Evolutionary conservation across 2,888 invertebrate species (phyloP).

Genomic region (Zootermopsis nevadensis): DNA sequence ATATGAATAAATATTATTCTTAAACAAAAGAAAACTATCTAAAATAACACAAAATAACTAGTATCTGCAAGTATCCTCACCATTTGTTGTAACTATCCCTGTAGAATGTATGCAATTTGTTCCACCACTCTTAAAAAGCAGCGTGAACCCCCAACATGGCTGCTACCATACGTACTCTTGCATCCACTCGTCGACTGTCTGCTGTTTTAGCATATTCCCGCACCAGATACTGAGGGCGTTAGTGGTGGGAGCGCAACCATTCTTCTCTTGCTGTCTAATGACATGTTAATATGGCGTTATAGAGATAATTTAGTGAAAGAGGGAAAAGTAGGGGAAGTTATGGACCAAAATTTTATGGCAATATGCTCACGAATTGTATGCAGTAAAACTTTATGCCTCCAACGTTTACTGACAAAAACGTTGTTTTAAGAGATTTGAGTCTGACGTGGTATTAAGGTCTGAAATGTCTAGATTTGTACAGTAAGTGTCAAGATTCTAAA

Average conservation of each 20-base stretch:
- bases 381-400: constrained; percentile 27
- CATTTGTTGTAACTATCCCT: not conserved
- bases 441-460: not conserved
- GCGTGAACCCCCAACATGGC: constrained; percentile 5
- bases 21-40: not conserved
- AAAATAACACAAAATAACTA: not conserved
- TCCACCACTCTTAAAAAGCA: not conserved
- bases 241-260: constrained; percentile 23
- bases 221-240: constrained; percentile 37
- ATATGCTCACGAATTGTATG: constrained; percentile 16
- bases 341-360: constrained; percentile 39
- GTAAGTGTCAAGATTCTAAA: not conserved
- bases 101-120: not conserved
- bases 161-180: constrained; percentile 29
- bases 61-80: not conserved
- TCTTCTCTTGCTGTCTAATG: constrained; percentile 16
- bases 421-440: constrained; percentile 6
- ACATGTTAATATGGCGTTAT: constrained; percentile 22
- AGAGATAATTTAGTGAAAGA: constrained; percentile 3
- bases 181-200: constrained; percentile 34
- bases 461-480: constrained; percentile 5
- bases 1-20: not conserved
- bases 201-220: constrained; percentile 36
- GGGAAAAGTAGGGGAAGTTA: constrained; percentile 24
- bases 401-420: not conserved